Percentiles rank a stretch among this genome's conserved stretches.
These are phyloP conservation scores for Tricholaema leucomelas DNA, from an alignment of 2,113 vertebrate species.

Conservation along the genomic window DNA sequence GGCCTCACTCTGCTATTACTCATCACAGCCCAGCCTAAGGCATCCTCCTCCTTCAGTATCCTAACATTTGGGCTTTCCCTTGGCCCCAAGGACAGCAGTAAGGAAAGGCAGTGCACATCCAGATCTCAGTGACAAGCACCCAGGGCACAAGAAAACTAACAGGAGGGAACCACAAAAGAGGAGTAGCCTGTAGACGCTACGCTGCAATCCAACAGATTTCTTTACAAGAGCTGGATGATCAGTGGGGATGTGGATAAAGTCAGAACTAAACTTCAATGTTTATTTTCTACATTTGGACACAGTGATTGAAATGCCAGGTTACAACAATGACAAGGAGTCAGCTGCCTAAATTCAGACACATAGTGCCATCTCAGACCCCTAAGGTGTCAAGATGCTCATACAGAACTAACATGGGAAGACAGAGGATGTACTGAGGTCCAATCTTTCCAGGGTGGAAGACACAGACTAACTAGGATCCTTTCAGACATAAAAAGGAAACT, in stretches of 20 bases:
- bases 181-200: neutral
- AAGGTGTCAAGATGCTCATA: neutral
- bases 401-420: neutral
- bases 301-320: neutral
- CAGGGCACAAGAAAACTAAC: neutral
- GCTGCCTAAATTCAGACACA: neutral
- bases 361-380: neutral
- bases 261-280: neutral
- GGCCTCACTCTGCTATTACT: fast-evolving
- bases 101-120: neutral
- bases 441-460: neutral
- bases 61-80: no score
- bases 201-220: neutral
- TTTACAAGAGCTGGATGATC: neutral
- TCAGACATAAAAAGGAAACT: neutral
- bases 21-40: neutral
- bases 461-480: neutral
- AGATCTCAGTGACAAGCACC: neutral
- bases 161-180: neutral
- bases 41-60: neutral
- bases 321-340: neutral
- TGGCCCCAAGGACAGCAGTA: neutral
- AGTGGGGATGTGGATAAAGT: neutral
- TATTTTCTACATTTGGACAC: neutral
- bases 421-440: neutral